These are phyloP conservation scores for Rhipidura dahli DNA, from an alignment of 2,113 vertebrate genomes.

Conservation along the genomic window DNA sequence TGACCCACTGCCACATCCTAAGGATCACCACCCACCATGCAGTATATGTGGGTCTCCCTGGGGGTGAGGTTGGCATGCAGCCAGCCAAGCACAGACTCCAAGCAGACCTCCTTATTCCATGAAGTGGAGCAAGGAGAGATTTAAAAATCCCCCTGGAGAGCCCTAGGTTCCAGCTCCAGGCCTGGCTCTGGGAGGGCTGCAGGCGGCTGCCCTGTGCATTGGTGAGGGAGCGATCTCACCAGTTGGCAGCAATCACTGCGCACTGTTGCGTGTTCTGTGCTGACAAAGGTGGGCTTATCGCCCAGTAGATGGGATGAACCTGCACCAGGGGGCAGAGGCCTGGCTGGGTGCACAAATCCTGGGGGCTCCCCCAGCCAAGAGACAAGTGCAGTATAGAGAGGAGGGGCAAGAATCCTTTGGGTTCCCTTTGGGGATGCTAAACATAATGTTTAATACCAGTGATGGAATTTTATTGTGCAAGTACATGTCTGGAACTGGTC, in stretches of 20 bases:
- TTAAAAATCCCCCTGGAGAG: background rate
- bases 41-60: accelerated
- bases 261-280: background rate
- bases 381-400: background rate
- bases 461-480: background rate
- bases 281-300: accelerated
- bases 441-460: background rate
- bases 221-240: background rate
- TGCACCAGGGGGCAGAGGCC: background rate
- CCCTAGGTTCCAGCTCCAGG: background rate
- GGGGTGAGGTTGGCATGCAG: background rate
- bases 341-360: background rate
- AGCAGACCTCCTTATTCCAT: background rate
- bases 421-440: background rate
- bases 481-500: background rate
- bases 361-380: background rate
- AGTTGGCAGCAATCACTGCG: background rate
- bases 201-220: background rate
- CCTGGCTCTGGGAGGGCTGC: background rate
- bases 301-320: background rate
- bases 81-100: background rate
- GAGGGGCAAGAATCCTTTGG: background rate
- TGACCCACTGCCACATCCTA: background rate
- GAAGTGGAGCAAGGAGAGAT: background rate
- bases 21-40: background rate